Conservation (phyloP, 2,888 invertebrate genomes). For the Parnassius apollo region DNA sequence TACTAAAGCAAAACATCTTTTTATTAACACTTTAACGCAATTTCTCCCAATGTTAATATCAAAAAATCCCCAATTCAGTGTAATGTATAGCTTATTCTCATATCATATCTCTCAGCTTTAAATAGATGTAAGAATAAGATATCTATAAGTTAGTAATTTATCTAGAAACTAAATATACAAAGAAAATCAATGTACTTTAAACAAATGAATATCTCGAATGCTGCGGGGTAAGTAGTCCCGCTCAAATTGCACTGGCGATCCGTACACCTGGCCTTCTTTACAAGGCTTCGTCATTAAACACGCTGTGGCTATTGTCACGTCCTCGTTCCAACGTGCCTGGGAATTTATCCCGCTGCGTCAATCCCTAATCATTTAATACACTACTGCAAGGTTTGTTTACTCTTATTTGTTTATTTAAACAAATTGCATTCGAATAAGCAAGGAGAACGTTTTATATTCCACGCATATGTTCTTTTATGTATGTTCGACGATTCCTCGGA, state of each 20-base stretch:
- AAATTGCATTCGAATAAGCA: no score
- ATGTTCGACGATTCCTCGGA: no score
- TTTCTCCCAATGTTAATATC: no score
- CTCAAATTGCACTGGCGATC: neutral
- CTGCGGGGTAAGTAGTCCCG: slow-evolving; percentile 2
- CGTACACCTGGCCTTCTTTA: slow-evolving; percentile 6
- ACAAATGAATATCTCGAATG: slow-evolving; percentile 1
- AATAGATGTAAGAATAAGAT: no score
- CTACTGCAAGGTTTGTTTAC: neutral
- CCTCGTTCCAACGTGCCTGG: slow-evolving; percentile 23
- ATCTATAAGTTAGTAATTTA: no score
- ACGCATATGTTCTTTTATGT: no score
- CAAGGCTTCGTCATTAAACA: slow-evolving; percentile 31
- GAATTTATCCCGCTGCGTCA: slow-evolving; percentile 27
- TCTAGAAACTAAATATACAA: neutral
- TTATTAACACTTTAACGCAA: no score
- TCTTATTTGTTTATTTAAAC: neutral
- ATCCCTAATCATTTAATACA: slow-evolving; percentile 5
- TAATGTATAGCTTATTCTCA: no score
- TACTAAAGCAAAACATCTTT: no score
- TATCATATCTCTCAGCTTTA: no score
- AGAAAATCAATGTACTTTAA: neutral
- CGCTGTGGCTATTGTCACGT: slow-evolving; percentile 30
- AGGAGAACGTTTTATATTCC: no score
- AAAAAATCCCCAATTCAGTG: no score